These are phyloP conservation scores for Eilema sororculum DNA, from an alignment of 2,888 invertebrate species.

Conservation along the genomic window DNA sequence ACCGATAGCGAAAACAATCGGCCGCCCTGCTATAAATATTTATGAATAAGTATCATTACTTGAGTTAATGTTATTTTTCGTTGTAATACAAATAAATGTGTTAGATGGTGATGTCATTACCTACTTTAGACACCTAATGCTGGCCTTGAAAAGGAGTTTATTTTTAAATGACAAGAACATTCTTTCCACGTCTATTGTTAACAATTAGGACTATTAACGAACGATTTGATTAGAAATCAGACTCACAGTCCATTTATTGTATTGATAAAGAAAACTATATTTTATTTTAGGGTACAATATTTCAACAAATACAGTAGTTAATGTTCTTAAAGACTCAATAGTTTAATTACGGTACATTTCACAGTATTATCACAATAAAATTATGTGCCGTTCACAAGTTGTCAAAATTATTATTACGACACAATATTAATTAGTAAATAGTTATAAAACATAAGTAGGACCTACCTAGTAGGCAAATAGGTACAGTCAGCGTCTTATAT, in stretches of 20 bases:
- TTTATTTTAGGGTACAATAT: too few relatives aligned
- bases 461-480: too few relatives aligned
- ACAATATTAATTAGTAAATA: not conserved
- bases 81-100: not conserved
- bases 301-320: too few relatives aligned
- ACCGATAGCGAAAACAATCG: not conserved
- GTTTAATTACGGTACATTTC: too few relatives aligned
- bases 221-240: not conserved
- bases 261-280: not conserved
- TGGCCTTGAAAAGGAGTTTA: conserved; percentile 30
- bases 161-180: conserved; percentile 16
- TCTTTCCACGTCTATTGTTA: conserved; percentile 27
- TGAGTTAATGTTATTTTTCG: not conserved
- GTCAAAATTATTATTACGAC: not conserved
- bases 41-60: not conserved
- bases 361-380: too few relatives aligned
- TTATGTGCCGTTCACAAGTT: too few relatives aligned
- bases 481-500: too few relatives aligned
- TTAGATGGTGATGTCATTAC: conserved; percentile 14
- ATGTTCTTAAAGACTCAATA: not conserved
- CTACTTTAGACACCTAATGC: conserved; percentile 33
- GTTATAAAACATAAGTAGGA: not conserved
- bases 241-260: not conserved
- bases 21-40: not conserved
- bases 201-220: conserved; percentile 10